phyloP scores from a whole-genome alignment of 2,797 vertebrate genomes.

The Hypotaenidia philippensis region DNA sequence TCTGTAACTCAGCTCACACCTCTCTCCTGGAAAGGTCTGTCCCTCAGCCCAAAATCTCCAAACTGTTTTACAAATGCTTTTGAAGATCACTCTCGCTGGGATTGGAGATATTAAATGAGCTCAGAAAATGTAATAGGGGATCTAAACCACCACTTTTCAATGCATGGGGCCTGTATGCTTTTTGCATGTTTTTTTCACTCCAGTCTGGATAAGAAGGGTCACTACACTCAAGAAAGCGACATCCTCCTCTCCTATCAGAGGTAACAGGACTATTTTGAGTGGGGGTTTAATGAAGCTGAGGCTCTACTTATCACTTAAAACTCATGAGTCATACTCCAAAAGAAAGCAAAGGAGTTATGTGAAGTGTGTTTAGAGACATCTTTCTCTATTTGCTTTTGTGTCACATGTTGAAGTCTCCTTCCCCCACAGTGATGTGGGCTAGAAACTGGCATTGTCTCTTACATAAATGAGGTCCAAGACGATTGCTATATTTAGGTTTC shows the following conservation, averaged over 20 bases:
- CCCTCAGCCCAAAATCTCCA: neutral
- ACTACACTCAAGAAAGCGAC: neutral
- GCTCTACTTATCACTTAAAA: neutral
- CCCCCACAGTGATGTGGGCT: conserved; percentile 12
- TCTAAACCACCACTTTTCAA: neutral
- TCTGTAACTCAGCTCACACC: neutral
- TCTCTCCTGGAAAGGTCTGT: neutral
- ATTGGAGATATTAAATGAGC: neutral
- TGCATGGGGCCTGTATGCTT: neutral
- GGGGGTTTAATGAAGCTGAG: neutral
- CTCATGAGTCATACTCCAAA: conserved; percentile 13
- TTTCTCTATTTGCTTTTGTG: conserved; percentile 35
- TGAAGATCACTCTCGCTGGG: neutral
- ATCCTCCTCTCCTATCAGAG: neutral
- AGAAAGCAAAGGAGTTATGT: neutral
- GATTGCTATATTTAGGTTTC: neutral
- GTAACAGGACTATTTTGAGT: neutral
- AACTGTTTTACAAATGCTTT: neutral
- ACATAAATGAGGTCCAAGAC: neutral
- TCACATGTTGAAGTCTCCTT: conserved; percentile 24
- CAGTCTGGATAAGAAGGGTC: neutral
- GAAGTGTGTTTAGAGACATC: neutral
- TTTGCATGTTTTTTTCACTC: neutral
- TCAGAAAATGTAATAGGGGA: neutral
- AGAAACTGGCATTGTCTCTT: conserved; percentile 40